A percentile compares a stretch with the other conserved stretches of the same genome.
phyloP scores from a whole-genome alignment of 2,888 invertebrate species.

The Neoascia interrupta region DNA sequence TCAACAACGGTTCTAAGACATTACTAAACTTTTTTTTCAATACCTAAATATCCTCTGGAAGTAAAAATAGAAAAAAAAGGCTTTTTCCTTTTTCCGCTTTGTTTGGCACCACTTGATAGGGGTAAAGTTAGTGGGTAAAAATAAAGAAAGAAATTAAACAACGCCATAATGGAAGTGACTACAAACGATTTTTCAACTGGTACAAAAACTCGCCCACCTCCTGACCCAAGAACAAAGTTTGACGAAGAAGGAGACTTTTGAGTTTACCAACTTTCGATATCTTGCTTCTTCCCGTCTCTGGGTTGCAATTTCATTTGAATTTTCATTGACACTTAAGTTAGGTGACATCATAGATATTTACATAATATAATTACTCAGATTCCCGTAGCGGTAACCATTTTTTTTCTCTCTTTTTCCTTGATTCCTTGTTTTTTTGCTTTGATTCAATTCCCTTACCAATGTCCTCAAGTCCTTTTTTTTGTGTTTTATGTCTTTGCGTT shows the following conservation, averaged over 20 bases:
- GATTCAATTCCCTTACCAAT: not conserved
- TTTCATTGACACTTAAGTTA: constrained; percentile 34
- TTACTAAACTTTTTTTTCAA: no score
- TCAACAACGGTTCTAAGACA: no score
- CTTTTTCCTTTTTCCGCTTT: constrained; percentile 23
- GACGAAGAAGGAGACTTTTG: constrained; percentile 8
- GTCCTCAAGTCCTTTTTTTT: not conserved
- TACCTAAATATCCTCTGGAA: no score
- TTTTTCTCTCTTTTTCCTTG: not conserved
- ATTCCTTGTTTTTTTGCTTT: constrained; percentile 17
- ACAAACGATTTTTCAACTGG: constrained; percentile 26
- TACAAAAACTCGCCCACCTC: not conserved
- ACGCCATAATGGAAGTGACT: constrained; percentile 18
- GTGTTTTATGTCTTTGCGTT: constrained; percentile 15
- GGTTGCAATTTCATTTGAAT: constrained; percentile 42
- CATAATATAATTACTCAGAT: constrained; percentile 55
- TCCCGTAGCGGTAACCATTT: constrained; percentile 32
- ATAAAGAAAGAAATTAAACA: constrained; percentile 1
- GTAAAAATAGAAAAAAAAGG: no score
- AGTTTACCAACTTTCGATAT: not conserved
- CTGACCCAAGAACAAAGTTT: not conserved
- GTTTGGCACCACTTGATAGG: constrained; percentile 33
- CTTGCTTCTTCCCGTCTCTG: constrained; percentile 8
- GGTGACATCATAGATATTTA: constrained; percentile 47
- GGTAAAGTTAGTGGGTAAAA: constrained; percentile 4